Conservation (phyloP, 1,140 invertebrate species). For the Argopecten irradians region DNA sequence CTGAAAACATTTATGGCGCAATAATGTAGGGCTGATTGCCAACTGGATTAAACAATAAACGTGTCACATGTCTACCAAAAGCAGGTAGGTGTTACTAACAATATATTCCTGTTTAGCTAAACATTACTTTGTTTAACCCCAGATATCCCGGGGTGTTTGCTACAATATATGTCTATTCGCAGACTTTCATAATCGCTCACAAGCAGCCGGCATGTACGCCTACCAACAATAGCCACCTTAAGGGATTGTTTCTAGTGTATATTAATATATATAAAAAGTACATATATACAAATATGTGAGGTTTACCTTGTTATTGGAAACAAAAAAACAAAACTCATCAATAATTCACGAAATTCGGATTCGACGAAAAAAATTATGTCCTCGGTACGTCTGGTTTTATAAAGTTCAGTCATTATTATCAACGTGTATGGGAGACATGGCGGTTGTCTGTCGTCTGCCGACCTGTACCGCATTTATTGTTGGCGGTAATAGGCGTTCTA, state of each 20-base stretch:
- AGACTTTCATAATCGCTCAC: conserved; percentile 5
- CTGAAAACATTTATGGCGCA: background rate
- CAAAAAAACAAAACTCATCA: background rate
- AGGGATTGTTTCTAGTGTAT: background rate
- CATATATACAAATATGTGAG: too few relatives aligned
- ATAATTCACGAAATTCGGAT: background rate
- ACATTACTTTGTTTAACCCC: background rate
- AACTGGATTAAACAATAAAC: background rate
- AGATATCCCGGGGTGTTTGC: background rate
- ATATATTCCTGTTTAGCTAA: background rate
- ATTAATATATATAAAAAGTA: background rate
- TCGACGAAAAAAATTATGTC: background rate
- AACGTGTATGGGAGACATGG: background rate
- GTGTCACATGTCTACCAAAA: background rate
- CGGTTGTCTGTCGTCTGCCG: background rate
- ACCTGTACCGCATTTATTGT: background rate
- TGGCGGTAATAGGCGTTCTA: background rate
- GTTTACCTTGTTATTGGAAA: background rate
- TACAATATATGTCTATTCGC: background rate
- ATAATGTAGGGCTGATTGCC: background rate
- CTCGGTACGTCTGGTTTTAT: background rate
- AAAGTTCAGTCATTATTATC: conserved; percentile 10
- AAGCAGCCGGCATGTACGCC: background rate
- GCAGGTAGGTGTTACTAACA: background rate
- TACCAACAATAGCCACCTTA: background rate